These are phyloP conservation scores for Phrynocephalus versicolor DNA, from an alignment of 2,113 vertebrate species.

Conservation along the genomic window DNA sequence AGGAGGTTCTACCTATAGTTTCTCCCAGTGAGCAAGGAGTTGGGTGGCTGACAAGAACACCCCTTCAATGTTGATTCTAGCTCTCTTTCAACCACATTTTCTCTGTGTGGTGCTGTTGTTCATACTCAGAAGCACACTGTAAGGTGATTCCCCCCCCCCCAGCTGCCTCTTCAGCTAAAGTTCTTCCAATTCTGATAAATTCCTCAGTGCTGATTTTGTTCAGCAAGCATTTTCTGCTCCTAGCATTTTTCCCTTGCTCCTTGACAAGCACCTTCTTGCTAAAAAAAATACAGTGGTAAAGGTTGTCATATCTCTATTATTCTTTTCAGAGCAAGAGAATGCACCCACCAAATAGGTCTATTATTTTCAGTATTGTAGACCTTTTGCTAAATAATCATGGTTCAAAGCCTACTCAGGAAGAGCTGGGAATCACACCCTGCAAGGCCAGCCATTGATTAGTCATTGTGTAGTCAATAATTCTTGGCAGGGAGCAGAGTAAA, in stretches of 20 bases:
- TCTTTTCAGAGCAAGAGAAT: fast-evolving
- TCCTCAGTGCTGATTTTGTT: not conserved
- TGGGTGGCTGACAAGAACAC: not conserved
- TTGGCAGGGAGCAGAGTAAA: not conserved
- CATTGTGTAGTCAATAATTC: not conserved
- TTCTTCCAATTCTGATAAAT: not conserved
- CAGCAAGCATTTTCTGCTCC: not conserved
- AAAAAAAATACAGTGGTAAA: too few species aligned
- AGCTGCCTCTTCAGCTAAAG: not conserved
- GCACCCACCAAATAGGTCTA: not conserved
- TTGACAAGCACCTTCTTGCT: not conserved
- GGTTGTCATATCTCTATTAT: not conserved
- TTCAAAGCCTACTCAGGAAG: not conserved
- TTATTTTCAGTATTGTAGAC: not conserved
- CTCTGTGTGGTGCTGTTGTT: not conserved
- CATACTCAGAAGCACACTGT: too few species aligned
- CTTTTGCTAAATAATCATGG: not conserved
- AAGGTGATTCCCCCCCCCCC: not conserved
- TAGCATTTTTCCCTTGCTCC: not conserved
- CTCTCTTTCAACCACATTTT: too few species aligned
- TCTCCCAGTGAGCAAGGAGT: not conserved
- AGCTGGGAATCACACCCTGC: not conserved
- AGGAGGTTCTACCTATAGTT: not conserved
- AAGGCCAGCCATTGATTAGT: not conserved
- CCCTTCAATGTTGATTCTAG: not conserved